phyloP scores from a whole-genome alignment of 2,888 invertebrate genomes.

The Halictus ligatus region DNA sequence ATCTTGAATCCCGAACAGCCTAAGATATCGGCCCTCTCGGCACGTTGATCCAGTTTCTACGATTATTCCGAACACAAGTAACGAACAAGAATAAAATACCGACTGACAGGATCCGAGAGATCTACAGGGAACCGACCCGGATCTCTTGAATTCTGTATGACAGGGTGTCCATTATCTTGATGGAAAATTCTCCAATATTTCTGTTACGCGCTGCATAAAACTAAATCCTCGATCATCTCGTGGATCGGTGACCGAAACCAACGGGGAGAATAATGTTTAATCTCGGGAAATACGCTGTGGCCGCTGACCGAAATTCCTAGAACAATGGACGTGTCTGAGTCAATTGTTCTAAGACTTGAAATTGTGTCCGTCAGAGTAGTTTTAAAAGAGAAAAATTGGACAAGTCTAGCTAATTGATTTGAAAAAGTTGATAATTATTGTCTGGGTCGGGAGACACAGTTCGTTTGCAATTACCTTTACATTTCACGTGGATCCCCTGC shows the following conservation, averaged over 20 bases:
- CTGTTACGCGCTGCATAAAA: conserved; percentile 1
- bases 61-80: not conserved
- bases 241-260: not conserved
- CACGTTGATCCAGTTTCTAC: not conserved
- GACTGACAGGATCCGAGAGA: not conserved
- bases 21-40: not conserved
- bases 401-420: not conserved
- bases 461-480: too few relatives aligned
- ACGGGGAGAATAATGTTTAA: not conserved
- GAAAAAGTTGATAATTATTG: not conserved
- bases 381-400: not conserved
- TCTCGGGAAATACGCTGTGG: not conserved
- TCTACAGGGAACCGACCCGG: not conserved
- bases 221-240: not conserved
- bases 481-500: too few relatives aligned
- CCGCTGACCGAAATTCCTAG: not conserved
- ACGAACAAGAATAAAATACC: not conserved
- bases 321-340: not conserved
- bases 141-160: not conserved
- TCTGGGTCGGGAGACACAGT: not conserved
- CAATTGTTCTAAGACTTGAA: not conserved
- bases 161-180: conserved; percentile 3
- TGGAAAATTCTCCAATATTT: conserved; percentile 20
- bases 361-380: not conserved
- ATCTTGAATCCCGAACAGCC: not conserved